A percentile compares a stretch with the other conserved stretches of the same genome.
These are phyloP conservation scores for Mycteria americana DNA, from an alignment of 2,797 vertebrate species.

Conservation along the genomic window DNA sequence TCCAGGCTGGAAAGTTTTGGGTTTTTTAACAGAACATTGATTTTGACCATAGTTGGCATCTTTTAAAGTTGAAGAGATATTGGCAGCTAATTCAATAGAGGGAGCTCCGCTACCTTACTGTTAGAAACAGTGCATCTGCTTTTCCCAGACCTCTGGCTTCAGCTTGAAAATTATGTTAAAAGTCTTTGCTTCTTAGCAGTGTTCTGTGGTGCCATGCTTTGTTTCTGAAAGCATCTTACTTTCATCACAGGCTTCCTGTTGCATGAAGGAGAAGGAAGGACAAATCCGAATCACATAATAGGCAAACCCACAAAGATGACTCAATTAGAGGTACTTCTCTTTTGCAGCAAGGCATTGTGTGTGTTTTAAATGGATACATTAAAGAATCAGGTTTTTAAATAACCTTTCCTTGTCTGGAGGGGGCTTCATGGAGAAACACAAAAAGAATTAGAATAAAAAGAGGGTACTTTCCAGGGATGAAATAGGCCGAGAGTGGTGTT, in stretches of 20 bases:
- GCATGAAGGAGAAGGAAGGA: neutral
- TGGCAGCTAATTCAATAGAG: slow-evolving; percentile 69
- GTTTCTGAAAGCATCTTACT: neutral
- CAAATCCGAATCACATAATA: neutral
- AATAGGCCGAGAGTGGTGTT: neutral
- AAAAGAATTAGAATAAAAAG: neutral
- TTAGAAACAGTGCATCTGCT: neutral
- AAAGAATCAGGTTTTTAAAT: neutral
- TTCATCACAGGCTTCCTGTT: neutral
- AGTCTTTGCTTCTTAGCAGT: neutral
- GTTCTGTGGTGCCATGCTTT: neutral
- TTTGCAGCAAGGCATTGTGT: neutral
- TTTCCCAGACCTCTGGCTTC: slow-evolving; percentile 35
- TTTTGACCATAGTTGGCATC: neutral
- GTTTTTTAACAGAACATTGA: neutral
- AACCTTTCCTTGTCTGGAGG: neutral
- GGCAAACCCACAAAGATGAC: neutral
- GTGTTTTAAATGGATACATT: neutral
- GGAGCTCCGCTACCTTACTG: slow-evolving; percentile 58
- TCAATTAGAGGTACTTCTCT: neutral
- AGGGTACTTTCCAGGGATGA: neutral
- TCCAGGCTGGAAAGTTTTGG: neutral
- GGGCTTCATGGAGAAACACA: neutral
- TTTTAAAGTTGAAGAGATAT: slow-evolving; percentile 24
- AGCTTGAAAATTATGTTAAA: neutral